phyloP scores from a whole-genome alignment of 2,888 invertebrate genomes.

The Drosophila pegasa region DNA sequence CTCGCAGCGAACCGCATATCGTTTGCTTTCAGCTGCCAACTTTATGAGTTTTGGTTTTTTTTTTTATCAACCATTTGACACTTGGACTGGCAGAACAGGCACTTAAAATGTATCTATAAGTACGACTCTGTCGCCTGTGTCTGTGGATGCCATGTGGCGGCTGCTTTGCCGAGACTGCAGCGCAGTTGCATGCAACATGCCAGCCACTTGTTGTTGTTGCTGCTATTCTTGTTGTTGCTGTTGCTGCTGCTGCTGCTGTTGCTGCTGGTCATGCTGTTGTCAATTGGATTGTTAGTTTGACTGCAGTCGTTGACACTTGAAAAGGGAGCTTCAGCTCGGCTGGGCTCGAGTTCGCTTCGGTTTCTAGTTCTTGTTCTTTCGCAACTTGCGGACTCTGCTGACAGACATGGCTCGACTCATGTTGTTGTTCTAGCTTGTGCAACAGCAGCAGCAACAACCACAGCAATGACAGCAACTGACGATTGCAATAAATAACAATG shows the following conservation, averaged over 20 bases:
- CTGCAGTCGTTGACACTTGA: constrained; percentile 74
- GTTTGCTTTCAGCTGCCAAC: constrained; percentile 21
- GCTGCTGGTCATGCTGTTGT: constrained; percentile 56
- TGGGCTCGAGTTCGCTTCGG: constrained; percentile 13
- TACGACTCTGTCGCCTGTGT: constrained; percentile 21
- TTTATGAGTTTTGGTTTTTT: constrained; percentile 50
- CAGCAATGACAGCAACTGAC: constrained; percentile 46
- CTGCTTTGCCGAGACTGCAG: constrained; percentile 28
- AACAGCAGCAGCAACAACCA: constrained; percentile 23
- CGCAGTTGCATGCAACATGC: constrained; percentile 56
- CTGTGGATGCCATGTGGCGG: constrained; percentile 55
- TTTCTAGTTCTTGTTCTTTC: constrained; percentile 30
- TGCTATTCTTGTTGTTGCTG: constrained; percentile 25
- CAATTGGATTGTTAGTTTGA: constrained; percentile 73
- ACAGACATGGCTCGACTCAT: constrained; percentile 41
- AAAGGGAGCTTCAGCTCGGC: constrained; percentile 48
- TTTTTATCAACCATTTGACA: constrained; percentile 73
- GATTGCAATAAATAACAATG: constrained; percentile 80
- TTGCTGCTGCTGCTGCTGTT: constrained; percentile 10
- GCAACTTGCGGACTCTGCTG: constrained; percentile 45
- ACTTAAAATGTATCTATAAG: constrained; percentile 71
- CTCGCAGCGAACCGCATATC: constrained; percentile 16
- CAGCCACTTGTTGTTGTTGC: constrained; percentile 37
- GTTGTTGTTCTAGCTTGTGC: constrained; percentile 15
- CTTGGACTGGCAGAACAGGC: constrained; percentile 65